A percentile compares a stretch with the other conserved stretches of the same genome.
phyloP scores from a whole-genome alignment of 1,140 invertebrate genomes.

The Solen grandis region DNA sequence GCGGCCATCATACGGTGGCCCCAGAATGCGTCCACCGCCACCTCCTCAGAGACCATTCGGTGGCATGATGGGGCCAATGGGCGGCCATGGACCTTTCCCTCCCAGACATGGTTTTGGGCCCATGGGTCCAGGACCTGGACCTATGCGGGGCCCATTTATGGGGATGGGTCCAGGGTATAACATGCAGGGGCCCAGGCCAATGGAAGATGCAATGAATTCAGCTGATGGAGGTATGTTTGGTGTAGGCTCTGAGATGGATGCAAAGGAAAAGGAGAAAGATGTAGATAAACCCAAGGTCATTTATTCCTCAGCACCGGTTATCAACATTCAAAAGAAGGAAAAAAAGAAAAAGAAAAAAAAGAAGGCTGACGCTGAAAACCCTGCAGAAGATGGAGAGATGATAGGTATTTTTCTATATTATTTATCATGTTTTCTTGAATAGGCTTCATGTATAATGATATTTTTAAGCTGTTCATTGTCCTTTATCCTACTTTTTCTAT shows the following conservation, averaged over 20 bases:
- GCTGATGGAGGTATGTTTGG: constrained; percentile 50
- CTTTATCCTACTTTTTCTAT: no score
- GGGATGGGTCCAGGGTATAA: constrained; percentile 29
- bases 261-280: background rate
- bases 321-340: constrained; percentile 58
- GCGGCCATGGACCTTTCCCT: background rate
- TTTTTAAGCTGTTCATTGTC: no score
- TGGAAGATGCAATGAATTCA: no score
- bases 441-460: no score
- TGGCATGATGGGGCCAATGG: constrained; percentile 1
- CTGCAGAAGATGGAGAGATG: constrained; percentile 3
- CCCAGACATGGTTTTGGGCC: background rate
- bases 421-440: no score
- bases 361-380: constrained; percentile 46
- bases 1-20: background rate
- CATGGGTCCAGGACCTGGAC: constrained; percentile 9
- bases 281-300: constrained; percentile 75
- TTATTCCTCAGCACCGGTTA: constrained; percentile 74
- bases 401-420: no score
- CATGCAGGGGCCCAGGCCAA: constrained; percentile 42
- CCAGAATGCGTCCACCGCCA: constrained; percentile 28
- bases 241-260: constrained; percentile 26
- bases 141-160: constrained; percentile 36
- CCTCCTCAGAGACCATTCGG: constrained; percentile 29
- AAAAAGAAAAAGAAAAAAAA: constrained; percentile 75